Evolutionary conservation across 2,888 invertebrate species (phyloP), one percentile per base, ranked within the genome.

Genomic region (Cinara cedri): DNA sequence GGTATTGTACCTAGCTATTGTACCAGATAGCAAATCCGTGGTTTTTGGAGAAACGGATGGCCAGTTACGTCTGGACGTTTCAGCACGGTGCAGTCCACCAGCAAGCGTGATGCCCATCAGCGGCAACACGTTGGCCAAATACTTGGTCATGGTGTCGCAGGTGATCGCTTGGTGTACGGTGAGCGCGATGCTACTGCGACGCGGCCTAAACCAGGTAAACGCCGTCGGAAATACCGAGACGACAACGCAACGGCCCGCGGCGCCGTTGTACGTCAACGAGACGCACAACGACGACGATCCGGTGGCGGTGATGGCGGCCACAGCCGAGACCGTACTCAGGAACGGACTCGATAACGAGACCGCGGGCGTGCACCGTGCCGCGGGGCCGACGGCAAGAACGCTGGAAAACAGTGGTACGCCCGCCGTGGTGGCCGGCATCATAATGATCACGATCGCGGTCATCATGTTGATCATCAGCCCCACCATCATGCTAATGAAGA

Each of bases 91-190:
- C n/a, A 16, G 3, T 9, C 21, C 14, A 19, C 21, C 3, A 0
- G 34, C 24, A 21, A 51, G 19, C 21, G 78, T 78, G 60, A 78
- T 78, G 78, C 68, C 68, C 42, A n/a, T 78, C 51, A 70, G 21
- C 34, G 68, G 78, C 3, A 78, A 78, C n/a, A 26, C 57, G 70
- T 26, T 70, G 78, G 78, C 78, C 70, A 78, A 78, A 13, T 78
- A 78, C 13, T 49, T 78, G 78, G 70, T 78, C 51, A 78, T 78
- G 68, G 42, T 70, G 13, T 78, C 78, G 13, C 78, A 78, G 26
- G 68, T 78, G 57, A 62, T 78, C 21, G 78, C 78, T 46, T 78
- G 78, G 78, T 78, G 70, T 19, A 78, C 68, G n/a, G 78, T 78
- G 8, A 78, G 78, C 24, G 68, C 60, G 4, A 78, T 78, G 78